These are phyloP conservation scores for Pentamera pediparva DNA, from an alignment of 53 echinoderm and acorn worm genomes.

Conservation along the genomic window DNA sequence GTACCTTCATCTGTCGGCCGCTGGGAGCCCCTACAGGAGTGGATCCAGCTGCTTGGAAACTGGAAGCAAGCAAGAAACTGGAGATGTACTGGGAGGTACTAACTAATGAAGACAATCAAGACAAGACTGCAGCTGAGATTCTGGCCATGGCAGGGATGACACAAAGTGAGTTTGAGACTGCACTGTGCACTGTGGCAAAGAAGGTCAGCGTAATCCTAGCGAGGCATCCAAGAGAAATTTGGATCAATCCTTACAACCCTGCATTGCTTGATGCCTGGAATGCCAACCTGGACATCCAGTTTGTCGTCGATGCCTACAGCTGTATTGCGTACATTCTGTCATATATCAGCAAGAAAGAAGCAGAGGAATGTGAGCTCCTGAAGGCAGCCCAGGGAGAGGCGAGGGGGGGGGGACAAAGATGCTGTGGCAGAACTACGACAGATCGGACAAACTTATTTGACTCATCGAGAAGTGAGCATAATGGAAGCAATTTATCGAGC, in stretches of 20 bases:
- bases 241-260: conserved; percentile 47
- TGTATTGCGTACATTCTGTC: conserved; percentile 49
- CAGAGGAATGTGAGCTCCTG: conserved; percentile 7
- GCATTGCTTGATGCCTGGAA: conserved; percentile 48
- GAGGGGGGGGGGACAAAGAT: neutral
- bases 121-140: neutral
- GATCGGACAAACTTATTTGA: conserved; percentile 14
- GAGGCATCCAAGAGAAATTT: conserved; percentile 23
- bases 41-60: neutral
- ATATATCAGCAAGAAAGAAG: conserved; percentile 55
- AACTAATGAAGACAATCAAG: too few relatives aligned
- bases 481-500: conserved; percentile 34
- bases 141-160: neutral
- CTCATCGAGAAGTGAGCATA: conserved; percentile 26
- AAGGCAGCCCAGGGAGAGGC: conserved; percentile 10
- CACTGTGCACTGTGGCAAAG: neutral
- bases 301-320: conserved; percentile 45
- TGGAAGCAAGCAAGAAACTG: neutral
- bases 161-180: neutral
- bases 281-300: conserved; percentile 66
- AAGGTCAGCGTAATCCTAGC: conserved; percentile 18
- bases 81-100: neutral
- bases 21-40: neutral
- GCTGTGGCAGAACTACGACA: conserved; percentile 14
- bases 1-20: neutral